These are phyloP conservation scores for Zalophus californianus DNA, from an alignment of 2,797 vertebrate species.

Conservation along the genomic window DNA sequence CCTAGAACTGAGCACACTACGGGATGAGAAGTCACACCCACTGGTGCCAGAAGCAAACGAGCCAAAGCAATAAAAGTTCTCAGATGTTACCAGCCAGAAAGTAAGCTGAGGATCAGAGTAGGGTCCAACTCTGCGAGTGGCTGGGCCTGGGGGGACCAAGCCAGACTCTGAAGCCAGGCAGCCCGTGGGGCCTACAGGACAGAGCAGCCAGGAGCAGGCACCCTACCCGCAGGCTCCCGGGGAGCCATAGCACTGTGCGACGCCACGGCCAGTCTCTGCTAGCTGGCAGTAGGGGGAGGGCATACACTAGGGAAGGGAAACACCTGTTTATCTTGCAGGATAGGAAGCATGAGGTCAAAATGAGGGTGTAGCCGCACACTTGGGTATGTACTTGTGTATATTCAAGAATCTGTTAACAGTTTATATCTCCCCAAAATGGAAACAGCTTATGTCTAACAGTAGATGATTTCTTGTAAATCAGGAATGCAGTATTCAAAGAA, in stretches of 20 bases:
- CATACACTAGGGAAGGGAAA: not conserved
- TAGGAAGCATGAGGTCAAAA: not conserved
- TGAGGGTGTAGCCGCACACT: not conserved
- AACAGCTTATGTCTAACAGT: rapidly evolving
- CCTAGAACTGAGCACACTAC: not conserved
- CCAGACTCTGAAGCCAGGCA: not conserved
- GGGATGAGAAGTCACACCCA: not conserved
- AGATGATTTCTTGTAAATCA: not conserved
- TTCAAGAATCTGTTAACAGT: not conserved
- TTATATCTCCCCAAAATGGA: not conserved
- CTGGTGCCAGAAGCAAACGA: not conserved
- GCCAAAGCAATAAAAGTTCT: not conserved
- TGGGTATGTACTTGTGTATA: rapidly evolving
- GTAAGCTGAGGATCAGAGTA: not conserved
- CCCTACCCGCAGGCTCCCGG: not conserved
- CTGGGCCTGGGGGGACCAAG: not conserved
- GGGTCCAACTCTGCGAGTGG: rapidly evolving
- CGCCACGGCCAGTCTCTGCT: not conserved
- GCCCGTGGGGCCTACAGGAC: not conserved
- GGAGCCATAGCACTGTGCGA: not conserved
- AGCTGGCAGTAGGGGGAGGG: not conserved
- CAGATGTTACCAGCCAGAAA: not conserved
- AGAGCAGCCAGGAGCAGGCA: not conserved
- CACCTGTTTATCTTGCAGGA: not conserved
- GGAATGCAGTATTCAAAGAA: not conserved